Percentiles rank a stretch among this genome's conserved stretches.
These are phyloP conservation scores for Agriopis aurantiaria DNA, from an alignment of 2,888 invertebrate genomes.

Conservation along the genomic window DNA sequence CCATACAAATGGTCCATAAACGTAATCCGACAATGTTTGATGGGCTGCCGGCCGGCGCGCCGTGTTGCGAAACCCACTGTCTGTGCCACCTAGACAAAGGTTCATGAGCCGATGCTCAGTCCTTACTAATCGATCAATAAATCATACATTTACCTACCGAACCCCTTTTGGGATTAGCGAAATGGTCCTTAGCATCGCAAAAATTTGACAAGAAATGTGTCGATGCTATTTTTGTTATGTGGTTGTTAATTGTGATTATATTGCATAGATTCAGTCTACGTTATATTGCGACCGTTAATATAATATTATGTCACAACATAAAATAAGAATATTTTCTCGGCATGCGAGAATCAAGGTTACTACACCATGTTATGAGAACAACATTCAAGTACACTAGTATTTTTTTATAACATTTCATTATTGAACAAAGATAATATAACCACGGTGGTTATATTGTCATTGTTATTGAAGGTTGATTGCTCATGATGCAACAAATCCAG, in stretches of 20 bases:
- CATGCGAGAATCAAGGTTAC: constrained; percentile 7
- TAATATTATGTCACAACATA: constrained; percentile 5
- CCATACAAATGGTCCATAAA: constrained; percentile 81
- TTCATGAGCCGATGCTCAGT: constrained; percentile 39
- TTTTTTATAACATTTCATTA: no score
- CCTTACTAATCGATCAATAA: constrained; percentile 43
- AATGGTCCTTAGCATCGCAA: constrained; percentile 11
- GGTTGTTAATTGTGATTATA: neutral
- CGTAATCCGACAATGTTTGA: constrained; percentile 80
- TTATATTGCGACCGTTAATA: no score
- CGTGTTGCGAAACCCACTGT: constrained; percentile 66
- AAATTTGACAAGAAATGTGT: neutral
- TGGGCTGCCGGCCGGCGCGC: constrained; percentile 60
- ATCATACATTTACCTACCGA: constrained; percentile 36
- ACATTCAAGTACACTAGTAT: no score
- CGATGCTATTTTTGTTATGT: neutral
- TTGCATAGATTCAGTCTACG: no score
- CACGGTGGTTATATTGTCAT: no score
- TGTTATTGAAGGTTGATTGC: constrained; percentile 47
- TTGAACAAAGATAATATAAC: no score
- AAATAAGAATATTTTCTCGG: constrained; percentile 3
- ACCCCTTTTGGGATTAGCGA: constrained; percentile 15
- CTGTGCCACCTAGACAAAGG: constrained; percentile 54
- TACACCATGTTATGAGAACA: constrained; percentile 11
- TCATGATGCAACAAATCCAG: constrained; percentile 50